Evolutionary conservation across 2,888 invertebrate species (phyloP), one percentile per base, ranked within the genome.

Genomic region (Andrena camellia): DNA sequence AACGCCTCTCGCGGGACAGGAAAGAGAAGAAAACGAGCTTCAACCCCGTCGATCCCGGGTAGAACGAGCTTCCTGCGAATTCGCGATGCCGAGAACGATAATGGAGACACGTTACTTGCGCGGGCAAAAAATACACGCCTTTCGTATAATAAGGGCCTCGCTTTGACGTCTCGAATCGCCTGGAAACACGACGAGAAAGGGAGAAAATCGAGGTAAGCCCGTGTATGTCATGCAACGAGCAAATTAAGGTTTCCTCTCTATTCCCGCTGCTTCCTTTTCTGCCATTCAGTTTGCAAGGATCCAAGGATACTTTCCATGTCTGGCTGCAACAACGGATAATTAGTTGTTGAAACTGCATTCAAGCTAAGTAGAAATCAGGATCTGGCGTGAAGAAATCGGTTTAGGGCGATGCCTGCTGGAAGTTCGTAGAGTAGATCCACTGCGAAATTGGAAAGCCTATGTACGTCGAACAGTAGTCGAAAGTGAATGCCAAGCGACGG

Each of bases 31-130:
- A 48, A 42, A 64, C 4, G 50, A 26, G 10, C 63, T 48, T 63
- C 68, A 63, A 68, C 63, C 76, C 76, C 26, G 76, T 26, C 8
- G 23, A 26, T 72, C 17, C 26, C 33, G 23, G 17, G 23, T n/a
- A 26, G 26, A 33, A 20, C 54, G 54, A 1, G 54, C 68, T 68
- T 78, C 78, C 77, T 79, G 78, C 57, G 69, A 79, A 79, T 79
- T 79, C 77, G 78, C 77, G 78, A 79, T 79, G 68, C 63, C 78
- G 78, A 69, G 76, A 64, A 77, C 78, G 78, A 79, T 79, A 77
- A 79, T 79, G 63, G 68, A 57, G 78, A 79, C 78, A 77, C 78
- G 77, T 76, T 76, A 69, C 54, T 76, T 69, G 50, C 54, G n/a
- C n/a, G 10, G n/a, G 31, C 62, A 74, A 76, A 78, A 79, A 76